Conservation (phyloP, 2,113 vertebrate species). For the Bubalus kerabau region DNA sequence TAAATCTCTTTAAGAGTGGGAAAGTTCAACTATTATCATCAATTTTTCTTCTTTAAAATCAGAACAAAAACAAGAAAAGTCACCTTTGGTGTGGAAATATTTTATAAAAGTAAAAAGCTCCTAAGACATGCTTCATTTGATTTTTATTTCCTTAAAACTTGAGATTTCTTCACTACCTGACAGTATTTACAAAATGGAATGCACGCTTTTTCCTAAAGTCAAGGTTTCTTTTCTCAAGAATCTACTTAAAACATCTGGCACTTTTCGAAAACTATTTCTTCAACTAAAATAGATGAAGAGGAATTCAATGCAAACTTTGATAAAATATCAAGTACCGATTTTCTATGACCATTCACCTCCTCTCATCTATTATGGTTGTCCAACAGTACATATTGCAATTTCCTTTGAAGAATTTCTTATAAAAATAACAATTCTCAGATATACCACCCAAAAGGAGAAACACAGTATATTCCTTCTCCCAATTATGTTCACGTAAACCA, state of each 20-base stretch:
- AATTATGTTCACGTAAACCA: not conserved
- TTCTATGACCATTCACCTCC: not conserved
- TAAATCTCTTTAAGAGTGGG: not conserved
- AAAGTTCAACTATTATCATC: not conserved
- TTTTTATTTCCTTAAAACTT: not conserved
- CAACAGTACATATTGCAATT: not conserved
- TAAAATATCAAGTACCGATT: not conserved
- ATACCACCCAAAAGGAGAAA: not conserved
- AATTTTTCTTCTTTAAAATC: not conserved
- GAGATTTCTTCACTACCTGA: not conserved
- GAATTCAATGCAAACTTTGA: not conserved
- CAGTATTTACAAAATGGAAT: not conserved
- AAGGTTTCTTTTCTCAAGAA: not conserved
- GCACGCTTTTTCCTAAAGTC: not conserved
- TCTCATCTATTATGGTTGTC: not conserved
- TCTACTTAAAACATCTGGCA: not conserved
- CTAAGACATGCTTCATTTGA: not conserved
- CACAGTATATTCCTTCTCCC: not conserved
- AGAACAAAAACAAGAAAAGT: conserved; percentile 29
- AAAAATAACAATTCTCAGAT: not conserved
- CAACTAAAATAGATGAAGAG: not conserved
- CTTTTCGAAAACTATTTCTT: not conserved
- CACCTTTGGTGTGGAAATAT: not conserved
- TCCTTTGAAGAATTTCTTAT: not conserved
- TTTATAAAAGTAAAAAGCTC: not conserved